Percentiles rank a stretch among this genome's conserved stretches.
Conservation (phyloP, 2,888 invertebrate species). For the Hyposoter didymator region DNA sequence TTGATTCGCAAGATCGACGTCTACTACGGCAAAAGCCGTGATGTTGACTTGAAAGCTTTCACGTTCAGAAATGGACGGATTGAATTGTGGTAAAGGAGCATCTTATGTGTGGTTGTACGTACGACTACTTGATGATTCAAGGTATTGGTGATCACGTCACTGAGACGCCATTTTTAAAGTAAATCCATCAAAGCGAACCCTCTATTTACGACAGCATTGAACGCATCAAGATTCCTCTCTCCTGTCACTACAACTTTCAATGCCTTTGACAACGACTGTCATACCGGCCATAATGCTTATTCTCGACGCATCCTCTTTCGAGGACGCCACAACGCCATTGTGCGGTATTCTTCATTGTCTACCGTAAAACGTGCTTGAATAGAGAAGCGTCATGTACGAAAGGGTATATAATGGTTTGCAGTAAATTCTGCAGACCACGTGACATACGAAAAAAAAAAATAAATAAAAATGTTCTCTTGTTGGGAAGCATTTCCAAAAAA, state of each 20-base stretch:
- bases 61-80: constrained; percentile 36
- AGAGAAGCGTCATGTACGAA: constrained; percentile 15
- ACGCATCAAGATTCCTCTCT: constrained; percentile 37
- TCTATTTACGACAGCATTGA: constrained; percentile 50
- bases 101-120: constrained; percentile 46
- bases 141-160: constrained; percentile 40
- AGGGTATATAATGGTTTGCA: neutral
- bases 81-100: constrained; percentile 49
- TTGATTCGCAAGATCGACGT: neutral
- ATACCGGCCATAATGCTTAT: constrained; percentile 54
- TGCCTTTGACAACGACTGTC: constrained; percentile 58
- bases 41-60: constrained; percentile 47
- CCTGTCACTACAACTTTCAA: constrained; percentile 48
- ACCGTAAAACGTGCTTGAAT: constrained; percentile 34
- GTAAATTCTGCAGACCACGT: constrained; percentile 17
- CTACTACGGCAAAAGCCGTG: neutral
- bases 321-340: constrained; percentile 40
- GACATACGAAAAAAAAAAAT: neutral
- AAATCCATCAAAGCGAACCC: constrained; percentile 57
- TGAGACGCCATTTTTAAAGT: constrained; percentile 21
- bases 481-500: neutral
- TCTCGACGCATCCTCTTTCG: constrained; percentile 44
- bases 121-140: constrained; percentile 38
- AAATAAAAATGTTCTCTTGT: constrained; percentile 4
- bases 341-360: constrained; percentile 51